Conservation (phyloP, 2,888 invertebrate genomes). For the Leucania comma region DNA sequence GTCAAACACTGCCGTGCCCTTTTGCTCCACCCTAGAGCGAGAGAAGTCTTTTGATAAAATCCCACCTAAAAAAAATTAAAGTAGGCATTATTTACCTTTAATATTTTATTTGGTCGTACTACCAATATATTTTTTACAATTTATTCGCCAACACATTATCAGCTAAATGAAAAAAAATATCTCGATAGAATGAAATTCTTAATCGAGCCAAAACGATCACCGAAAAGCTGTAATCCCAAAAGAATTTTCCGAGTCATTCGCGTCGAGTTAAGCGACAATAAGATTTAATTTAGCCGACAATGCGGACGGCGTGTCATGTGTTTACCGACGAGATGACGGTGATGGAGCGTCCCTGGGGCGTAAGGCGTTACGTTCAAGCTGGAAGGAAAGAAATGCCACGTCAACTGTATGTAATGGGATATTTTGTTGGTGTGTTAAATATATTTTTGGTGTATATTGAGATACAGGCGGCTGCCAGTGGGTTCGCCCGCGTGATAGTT, state of each 20-base stretch:
- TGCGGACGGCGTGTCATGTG: constrained; percentile 65
- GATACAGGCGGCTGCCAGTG: not conserved
- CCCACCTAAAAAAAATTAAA: no score
- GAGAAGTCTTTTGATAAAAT: no score
- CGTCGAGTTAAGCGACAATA: constrained; percentile 75
- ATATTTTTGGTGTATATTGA: constrained; percentile 14
- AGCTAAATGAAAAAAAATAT: constrained; percentile 26
- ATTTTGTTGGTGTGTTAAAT: constrained; percentile 36
- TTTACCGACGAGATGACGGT: constrained; percentile 72
- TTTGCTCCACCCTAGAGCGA: no score
- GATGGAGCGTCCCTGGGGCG: constrained; percentile 82
- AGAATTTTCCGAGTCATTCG: constrained; percentile 73
- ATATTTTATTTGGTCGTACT: no score
- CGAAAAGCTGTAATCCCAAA: constrained; percentile 50
- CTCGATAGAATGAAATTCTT: constrained; percentile 9
- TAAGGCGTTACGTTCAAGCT: constrained; percentile 55
- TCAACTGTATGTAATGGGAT: constrained; percentile 43
- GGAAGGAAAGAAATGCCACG: constrained; percentile 56
- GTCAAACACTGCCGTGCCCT: no score
- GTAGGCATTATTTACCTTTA: no score
- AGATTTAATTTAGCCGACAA: constrained; percentile 79
- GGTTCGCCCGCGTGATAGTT: no score
- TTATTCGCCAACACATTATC: constrained; percentile 5
- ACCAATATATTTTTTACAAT: not conserved
- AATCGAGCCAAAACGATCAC: constrained; percentile 33